phyloP scores from a whole-genome alignment of 2,888 invertebrate species.

The Leptopilina syphax region DNA sequence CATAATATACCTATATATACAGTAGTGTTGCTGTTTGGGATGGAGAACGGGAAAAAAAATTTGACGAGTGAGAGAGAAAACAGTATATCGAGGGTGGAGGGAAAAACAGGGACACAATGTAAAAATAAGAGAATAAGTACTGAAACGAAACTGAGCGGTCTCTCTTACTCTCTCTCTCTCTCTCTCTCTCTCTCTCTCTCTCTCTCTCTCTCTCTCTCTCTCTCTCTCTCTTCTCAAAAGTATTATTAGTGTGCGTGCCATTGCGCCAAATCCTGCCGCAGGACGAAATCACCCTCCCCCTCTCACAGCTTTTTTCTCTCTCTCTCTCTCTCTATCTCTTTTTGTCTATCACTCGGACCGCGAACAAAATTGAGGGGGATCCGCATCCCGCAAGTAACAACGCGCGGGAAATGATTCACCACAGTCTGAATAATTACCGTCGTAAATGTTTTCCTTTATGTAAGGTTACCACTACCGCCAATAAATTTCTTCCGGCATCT shows the following conservation, averaged over 20 bases:
- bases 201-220: too few relatives aligned
- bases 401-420: constrained; percentile 33
- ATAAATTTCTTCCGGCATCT: constrained; percentile 41
- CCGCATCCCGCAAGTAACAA: neutral
- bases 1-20: neutral
- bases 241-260: constrained; percentile 40
- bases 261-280: constrained; percentile 22
- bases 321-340: neutral
- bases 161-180: neutral
- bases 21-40: constrained; percentile 49
- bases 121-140: constrained; percentile 32
- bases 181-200: constrained; percentile 5
- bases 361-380: constrained; percentile 13
- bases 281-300: constrained; percentile 8
- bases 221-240: constrained; percentile 9
- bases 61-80: neutral
- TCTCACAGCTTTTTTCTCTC: neutral
- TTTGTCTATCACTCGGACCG: neutral
- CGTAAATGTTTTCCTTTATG: constrained; percentile 38
- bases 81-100: constrained; percentile 43
- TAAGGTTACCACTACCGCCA: constrained; percentile 23
- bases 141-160: constrained; percentile 38
- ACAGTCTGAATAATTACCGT: constrained; percentile 32
- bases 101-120: constrained; percentile 47
- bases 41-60: constrained; percentile 18